Evolutionary conservation across 1,140 invertebrate species (phyloP), one percentile per base, ranked within the genome.

Genomic region (Ditylenchus dipsaci): DNA sequence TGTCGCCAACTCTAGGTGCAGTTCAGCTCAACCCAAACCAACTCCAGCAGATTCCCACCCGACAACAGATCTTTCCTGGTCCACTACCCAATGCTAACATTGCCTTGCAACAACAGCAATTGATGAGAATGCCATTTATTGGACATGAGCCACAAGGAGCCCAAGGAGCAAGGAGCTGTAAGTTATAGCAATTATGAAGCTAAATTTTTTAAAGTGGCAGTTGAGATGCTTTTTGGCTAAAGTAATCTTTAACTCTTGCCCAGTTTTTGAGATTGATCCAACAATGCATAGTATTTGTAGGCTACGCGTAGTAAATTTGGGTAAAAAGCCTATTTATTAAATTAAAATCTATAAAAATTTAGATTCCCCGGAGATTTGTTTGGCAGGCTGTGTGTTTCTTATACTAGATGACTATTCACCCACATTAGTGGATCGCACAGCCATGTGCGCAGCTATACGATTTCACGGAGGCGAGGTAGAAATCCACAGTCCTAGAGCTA

Each of bases 401-500:
- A 49, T 70, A 11, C 29, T 70, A 23, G 68, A 70, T 49, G 68
- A 70, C 26, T 70, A 27, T 19, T 43, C 21, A 26, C 63, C 68
- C 30, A 26, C 57, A 33, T 30, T 67, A 23, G 68, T 70, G 30
- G 68, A 70, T 38, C 30, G 27, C 1, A 43, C n/a, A 21, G 59
- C 59, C 0, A 42, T 70, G 66, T 33, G 63, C 29, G 58, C 21
- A 33, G 26, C 68, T 21, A 70, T 70, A 13, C 45, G 63, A 1
- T 70, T 70, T 59, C 64, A 70, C 27, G 68, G 68, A 29, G 68
- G 68, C 17, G 68, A 70, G 26, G 23, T 70, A n/a, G 68, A 70
- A 43, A 30, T 45, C 13, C 43, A 59, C 29, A 69, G 56, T 57
- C 49, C 65, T 0, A 43, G 68, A 21, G 68, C 66, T 13, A 70